Base-by-base conservation (phyloP, 2,113 vertebrate genomes). In the Verasper variegatus region DNA sequence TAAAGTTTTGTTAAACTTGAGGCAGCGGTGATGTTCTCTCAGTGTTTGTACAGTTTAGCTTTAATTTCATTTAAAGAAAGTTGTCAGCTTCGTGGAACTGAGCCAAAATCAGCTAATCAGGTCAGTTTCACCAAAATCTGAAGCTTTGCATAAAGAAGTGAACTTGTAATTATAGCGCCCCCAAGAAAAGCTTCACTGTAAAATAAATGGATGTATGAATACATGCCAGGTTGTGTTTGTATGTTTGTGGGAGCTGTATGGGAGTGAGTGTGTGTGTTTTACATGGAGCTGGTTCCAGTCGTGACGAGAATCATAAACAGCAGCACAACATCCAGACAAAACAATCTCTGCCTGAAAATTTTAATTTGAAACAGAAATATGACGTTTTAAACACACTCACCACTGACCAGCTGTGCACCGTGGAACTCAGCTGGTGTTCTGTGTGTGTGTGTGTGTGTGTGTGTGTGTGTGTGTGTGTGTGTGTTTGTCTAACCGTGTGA, bases 401-500 rank as follows among this genome's bases (percentile, higher is more conserved):
- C 26, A 20, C 70, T 54, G 69, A 61, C 81, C 72, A 64, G 69
- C 58, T 69, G 84, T 76, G 80, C 86, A 71, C 78, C n/a, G 76
- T 78, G 82, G 79, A 64, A 56, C 67, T 37, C 70, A 80, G 76
- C 73, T 67, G 66, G 31, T 23, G 13, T 42, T n/a, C 57, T 62
- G 63, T 71, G 40, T 67, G 59, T 70, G 31, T 35, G 27, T 78
- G 72, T 37, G 31, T 62, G 62, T 70, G 37, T 62, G 58, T 69
- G 27, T 59, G 3, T 60, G 74, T 69, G 20, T 27, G 55, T 42
- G 31, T 66, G 67, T 61, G 62, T 68, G 63, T 56, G 54, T 76
- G 73, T 75, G 76, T 81, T 23, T 76, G 73, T 60, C 56, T 73
- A 68, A 68, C 74, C 74, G 78, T 78, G 79, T 88, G 71, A 72